Evolutionary conservation across 1,140 invertebrate species (phyloP), one percentile per base, ranked within the genome.

Genomic region (Cyclargus thomasi): DNA sequence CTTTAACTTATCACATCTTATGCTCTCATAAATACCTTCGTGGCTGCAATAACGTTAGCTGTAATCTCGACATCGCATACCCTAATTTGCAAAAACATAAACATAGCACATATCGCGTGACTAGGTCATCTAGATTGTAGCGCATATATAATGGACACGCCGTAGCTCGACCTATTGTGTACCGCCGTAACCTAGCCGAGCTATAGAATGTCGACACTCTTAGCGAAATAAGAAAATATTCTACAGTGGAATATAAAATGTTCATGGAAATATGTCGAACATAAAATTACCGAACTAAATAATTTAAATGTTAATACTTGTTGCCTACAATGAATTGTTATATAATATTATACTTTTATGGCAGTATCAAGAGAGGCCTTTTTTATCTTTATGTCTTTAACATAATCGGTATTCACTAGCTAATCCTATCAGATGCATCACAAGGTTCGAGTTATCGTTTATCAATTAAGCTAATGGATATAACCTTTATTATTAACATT

Each of bases 81-180:
- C 17, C 55, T 59, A 59, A 59, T 59, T 59, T 18, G 18, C 11
- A 20, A 1, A 22, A 47, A 39, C 63, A 22, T 53, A 22, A 53
- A 64, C 36, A 20, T 17, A 18, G 18, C 36, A 10, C 18, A 21
- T 11, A 47, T 67, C 59, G 67, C 67, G 67, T 67, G 67, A 67
- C 67, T 67, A 63, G 67, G 67, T 67, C 67, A 67, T 39, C 67
- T 67, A 29, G 29, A 29, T 29, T 29, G 5, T 29, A 55, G 59
- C 39, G 53, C 23, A 53, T 47, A 62, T 62, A 53, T 62, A 62
- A 47, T 36, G 65, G 66, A 22, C 21, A 22, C n/a, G 21, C 14
- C 59, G 55, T 59, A 59, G 55, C 55, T 18, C 55, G 55, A 20
- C 55, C 55, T 59, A 59, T 59, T 59, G 55, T 59, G 55, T 59